phyloP scores from a whole-genome alignment of 2,113 vertebrate genomes.

The Grus americana region DNA sequence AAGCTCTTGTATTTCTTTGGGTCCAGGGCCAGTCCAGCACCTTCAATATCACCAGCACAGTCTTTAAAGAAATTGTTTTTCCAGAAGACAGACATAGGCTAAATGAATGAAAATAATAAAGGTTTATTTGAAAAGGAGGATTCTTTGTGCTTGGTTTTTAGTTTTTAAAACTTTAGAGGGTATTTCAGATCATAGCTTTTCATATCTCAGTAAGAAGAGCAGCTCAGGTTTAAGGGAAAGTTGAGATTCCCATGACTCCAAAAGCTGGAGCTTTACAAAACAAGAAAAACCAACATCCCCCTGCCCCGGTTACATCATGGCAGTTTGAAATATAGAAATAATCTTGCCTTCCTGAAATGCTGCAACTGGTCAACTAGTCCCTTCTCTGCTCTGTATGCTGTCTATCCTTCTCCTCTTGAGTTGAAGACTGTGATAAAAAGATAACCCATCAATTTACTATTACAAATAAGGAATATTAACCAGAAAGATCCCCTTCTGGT shows the following conservation, averaged over 20 bases:
- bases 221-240: background rate
- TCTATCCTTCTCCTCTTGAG: background rate
- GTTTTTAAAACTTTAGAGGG: background rate
- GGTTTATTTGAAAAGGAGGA: background rate
- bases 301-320: too few species aligned
- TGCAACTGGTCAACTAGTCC: too few species aligned
- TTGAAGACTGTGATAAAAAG: background rate
- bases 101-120: background rate
- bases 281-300: background rate
- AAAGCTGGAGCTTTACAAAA: background rate
- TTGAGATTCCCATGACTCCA: background rate
- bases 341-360: background rate
- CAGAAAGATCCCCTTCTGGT: background rate
- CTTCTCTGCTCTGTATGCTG: too few species aligned
- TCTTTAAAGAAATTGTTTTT: background rate
- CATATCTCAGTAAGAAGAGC: background rate
- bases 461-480: background rate
- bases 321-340: background rate
- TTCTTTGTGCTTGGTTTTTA: background rate
- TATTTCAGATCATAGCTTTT: conserved; percentile 53
- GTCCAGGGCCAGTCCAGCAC: background rate
- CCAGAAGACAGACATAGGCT: background rate
- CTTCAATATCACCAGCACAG: background rate
- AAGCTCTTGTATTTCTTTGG: background rate
- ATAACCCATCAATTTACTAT: background rate